Percentiles rank a stretch among this genome's conserved stretches.
Conservation (phyloP, 2,797 vertebrate genomes). For the Labeo calbasu region DNA sequence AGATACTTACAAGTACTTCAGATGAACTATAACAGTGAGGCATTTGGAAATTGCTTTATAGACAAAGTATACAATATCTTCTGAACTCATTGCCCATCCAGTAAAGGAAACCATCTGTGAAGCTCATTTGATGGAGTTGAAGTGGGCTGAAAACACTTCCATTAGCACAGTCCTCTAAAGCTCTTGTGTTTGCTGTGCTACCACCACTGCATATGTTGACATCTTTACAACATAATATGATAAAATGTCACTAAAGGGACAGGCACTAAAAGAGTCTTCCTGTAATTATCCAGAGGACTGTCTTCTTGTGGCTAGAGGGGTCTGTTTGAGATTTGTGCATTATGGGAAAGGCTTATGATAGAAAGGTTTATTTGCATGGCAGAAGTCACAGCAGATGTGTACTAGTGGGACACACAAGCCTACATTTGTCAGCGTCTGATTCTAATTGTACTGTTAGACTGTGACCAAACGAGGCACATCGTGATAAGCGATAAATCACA, state of each 20-base stretch:
- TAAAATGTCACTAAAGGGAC: background rate
- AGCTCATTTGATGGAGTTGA: slow-evolving; percentile 29
- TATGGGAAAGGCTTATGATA: background rate
- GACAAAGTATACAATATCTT: slow-evolving; percentile 28
- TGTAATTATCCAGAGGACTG: background rate
- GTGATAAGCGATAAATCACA: slow-evolving; percentile 4
- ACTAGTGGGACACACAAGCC: background rate
- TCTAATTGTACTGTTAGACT: slow-evolving; percentile 4
- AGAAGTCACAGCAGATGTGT: background rate
- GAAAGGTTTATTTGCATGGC: slow-evolving; percentile 2
- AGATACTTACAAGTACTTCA: slow-evolving; percentile 16
- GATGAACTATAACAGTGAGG: slow-evolving; percentile 27
- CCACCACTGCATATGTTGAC: background rate
- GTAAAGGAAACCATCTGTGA: slow-evolving; percentile 50
- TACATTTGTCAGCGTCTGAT: background rate
- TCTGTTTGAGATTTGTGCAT: background rate
- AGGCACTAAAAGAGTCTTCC: background rate
- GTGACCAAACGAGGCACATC: background rate
- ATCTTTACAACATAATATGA: slow-evolving; percentile 10
- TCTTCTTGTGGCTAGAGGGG: background rate
- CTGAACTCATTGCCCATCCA: slow-evolving; percentile 28
- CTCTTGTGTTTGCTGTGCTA: background rate
- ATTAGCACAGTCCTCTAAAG: background rate
- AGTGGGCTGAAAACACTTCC: background rate
- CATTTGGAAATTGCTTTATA: slow-evolving; percentile 39